Conservation (phyloP, 2,888 invertebrate genomes). For the Cryptocephalus primarius region DNA sequence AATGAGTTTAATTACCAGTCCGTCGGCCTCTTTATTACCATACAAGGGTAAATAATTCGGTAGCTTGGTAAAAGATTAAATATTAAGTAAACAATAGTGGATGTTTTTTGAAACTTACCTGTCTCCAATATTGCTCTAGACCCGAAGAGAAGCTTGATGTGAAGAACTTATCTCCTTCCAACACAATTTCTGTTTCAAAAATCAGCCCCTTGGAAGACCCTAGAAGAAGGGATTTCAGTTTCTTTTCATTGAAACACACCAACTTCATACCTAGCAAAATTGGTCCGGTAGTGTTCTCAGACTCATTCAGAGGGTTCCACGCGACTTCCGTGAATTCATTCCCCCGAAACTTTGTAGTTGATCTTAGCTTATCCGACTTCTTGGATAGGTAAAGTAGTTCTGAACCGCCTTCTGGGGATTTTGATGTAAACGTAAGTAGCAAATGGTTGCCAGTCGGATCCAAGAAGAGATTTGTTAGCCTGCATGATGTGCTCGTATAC, state of each 20-base stretch:
- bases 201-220: constrained; percentile 86
- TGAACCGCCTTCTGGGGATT: constrained; percentile 43
- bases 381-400: constrained; percentile 75
- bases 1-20: constrained; percentile 47
- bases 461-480: constrained; percentile 59
- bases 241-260: neutral
- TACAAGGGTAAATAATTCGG: constrained; percentile 65
- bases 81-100: constrained; percentile 3
- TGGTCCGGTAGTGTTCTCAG: constrained; percentile 62
- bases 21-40: constrained; percentile 62
- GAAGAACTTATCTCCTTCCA: constrained; percentile 75
- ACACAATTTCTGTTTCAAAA: constrained; percentile 78
- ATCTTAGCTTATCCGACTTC: constrained; percentile 63
- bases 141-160: constrained; percentile 49
- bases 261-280: constrained; percentile 51
- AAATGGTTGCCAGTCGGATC: constrained; percentile 84
- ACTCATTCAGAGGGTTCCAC: constrained; percentile 70
- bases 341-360: constrained; percentile 51
- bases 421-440: constrained; percentile 60
- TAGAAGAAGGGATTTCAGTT: neutral
- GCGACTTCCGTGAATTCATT: constrained; percentile 86
- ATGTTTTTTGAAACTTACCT: constrained; percentile 44
- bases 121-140: constrained; percentile 66
- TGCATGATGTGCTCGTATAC: constrained; percentile 47
- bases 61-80: constrained; percentile 45